Base-by-base conservation (phyloP, 2,113 vertebrate genomes). In the Ciconia maguari region DNA sequence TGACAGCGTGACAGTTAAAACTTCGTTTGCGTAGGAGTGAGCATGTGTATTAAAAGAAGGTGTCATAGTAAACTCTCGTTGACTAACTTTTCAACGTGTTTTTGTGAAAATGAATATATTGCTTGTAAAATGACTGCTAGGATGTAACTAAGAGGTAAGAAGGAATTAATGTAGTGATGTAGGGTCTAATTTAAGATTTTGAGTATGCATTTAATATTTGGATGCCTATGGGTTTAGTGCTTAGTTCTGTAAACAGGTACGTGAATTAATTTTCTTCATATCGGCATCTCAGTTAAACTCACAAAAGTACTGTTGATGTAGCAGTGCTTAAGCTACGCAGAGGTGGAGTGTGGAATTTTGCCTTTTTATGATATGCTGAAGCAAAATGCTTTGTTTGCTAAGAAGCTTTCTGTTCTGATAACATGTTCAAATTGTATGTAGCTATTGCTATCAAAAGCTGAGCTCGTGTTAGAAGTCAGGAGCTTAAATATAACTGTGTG, bases 1-100 rank as follows among this genome's bases (percentile, higher is more conserved):
- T 93, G 89, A 81, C 54, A 93, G 75, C 16, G 11, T 95, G 91
- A 90, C 82, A 88, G 78, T 77, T 94, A 58, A 93, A 93, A 80
- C 62, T 76, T 66, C 29, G n/a, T 62, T 96, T 87, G 48, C 76
- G 75, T 42, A 66, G 79, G 46, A 52, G 25, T 0, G 1, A 51
- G 55, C 68, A 89, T 51, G 41, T 81, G 26, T 84, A 34, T 87
- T 78, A 64, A 54, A 92, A 58, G 52, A 66, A 90, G 16, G 26
- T 94, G 76, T 81, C 86, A 79, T 91, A 91, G 52, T 60, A 42
- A 93, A 81, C 52, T 93, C 70, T 76, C 46, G 42, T 49, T 83
- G 48, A 89, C 58, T 89, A 95, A 89, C 74, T 94, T 96, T 93
- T 79, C 65, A 65, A 19, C 0, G 0, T 38, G 7, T 4, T 44